Conservation (phyloP, 2,113 vertebrate genomes). For the Tenrec ecaudatus region DNA sequence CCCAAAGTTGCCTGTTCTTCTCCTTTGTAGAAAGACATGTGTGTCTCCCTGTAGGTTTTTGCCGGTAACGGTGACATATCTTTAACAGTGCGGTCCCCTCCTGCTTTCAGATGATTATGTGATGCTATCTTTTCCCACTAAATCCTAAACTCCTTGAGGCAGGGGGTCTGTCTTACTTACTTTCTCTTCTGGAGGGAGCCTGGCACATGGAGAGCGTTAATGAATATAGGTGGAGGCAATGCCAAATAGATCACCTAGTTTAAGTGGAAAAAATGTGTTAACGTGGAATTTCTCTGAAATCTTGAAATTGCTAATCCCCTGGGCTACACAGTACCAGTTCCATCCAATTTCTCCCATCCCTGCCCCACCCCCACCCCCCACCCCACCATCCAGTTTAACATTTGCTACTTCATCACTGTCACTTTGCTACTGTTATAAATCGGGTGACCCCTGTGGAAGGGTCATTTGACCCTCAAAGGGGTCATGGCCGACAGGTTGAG, state of each 20-base stretch:
- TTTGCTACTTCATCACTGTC: neutral
- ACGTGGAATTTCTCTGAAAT: slow-evolving; percentile 30
- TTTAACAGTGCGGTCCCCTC: neutral
- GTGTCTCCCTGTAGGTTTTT: neutral
- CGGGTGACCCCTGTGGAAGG: too few species aligned
- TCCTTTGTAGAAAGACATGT: neutral
- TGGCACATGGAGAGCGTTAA: neutral
- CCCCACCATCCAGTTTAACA: neutral
- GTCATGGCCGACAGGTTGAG: too few species aligned
- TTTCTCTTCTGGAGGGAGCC: neutral
- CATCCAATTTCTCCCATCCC: neutral
- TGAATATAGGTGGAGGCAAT: neutral
- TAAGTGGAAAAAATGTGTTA: neutral
- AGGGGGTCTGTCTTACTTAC: neutral
- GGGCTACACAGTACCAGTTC: neutral
- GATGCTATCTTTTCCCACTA: slow-evolving; percentile 16
- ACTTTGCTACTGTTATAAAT: too few species aligned
- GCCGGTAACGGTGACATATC: neutral
- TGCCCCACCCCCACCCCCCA: too few species aligned
- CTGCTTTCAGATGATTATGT: neutral
- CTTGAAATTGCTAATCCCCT: slow-evolving; percentile 22
- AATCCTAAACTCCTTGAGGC: slow-evolving; percentile 44
- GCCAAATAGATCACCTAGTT: slow-evolving; percentile 1
- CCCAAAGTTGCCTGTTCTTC: neutral
- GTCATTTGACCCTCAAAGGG: too few species aligned